Evolutionary conservation across 2,888 invertebrate genomes (phyloP).

Genomic region (Melieria crassipennis): DNA sequence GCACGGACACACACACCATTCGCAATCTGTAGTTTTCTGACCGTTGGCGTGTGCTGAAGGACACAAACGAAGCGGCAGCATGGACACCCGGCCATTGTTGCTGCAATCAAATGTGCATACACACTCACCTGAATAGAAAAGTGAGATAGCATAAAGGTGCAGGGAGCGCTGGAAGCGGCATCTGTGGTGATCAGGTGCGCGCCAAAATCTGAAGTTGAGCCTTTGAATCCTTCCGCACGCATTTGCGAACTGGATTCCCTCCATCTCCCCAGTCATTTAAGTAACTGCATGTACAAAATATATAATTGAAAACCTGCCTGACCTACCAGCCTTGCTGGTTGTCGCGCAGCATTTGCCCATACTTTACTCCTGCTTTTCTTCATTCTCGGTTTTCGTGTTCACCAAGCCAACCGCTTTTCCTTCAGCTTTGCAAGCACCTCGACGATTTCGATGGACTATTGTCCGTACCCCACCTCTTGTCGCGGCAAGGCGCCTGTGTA

Average conservation of each 20-base stretch:
- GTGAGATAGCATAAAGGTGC: no score
- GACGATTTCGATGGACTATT: neutral
- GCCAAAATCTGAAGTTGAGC: conserved; percentile 10
- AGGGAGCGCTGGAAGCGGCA: no score
- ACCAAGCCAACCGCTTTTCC: conserved; percentile 3
- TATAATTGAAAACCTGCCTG: neutral
- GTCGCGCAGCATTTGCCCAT: conserved; percentile 7
- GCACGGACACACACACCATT: no score
- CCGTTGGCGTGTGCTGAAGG: conserved; percentile 23
- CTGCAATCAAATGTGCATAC: neutral
- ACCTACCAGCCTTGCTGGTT: conserved; percentile 26
- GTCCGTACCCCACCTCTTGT: no score
- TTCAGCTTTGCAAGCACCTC: conserved; percentile 25
- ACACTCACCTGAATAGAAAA: no score
- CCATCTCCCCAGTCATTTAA: neutral
- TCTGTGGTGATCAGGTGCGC: conserved; percentile 11
- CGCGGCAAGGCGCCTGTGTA: no score
- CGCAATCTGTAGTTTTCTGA: neutral
- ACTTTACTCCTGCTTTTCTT: conserved; percentile 16
- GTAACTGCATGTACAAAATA: neutral
- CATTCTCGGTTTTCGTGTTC: neutral
- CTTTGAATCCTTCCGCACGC: neutral
- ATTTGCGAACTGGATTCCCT: conserved; percentile 17
- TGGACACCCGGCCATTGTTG: neutral
- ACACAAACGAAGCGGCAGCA: conserved; percentile 3